phyloP scores from a whole-genome alignment of 2,888 invertebrate species.

The Limnephilus rhombicus region DNA sequence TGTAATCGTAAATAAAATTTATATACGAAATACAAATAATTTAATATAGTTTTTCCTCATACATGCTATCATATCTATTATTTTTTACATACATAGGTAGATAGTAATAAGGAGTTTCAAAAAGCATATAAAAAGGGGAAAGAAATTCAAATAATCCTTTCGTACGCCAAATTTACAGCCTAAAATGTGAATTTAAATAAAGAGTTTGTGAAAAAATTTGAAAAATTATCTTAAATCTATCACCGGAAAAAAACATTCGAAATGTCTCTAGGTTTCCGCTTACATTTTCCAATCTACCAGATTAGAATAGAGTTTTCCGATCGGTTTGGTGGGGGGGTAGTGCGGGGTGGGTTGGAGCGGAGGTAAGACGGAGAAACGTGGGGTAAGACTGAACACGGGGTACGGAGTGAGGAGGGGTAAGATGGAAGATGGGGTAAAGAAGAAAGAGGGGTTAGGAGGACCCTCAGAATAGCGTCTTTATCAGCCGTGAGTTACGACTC shows the following conservation, averaged over 20 bases:
- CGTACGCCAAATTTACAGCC: neutral
- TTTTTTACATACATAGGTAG: neutral
- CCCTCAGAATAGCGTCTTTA: conserved; percentile 53
- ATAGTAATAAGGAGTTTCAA: neutral
- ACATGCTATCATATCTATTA: neutral
- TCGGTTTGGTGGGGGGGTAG: conserved; percentile 4
- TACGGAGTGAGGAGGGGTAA: neutral
- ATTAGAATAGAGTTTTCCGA: conserved; percentile 46
- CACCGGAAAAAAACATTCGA: conserved; percentile 39
- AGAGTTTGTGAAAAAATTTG: conserved; percentile 5
- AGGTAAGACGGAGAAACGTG: neutral
- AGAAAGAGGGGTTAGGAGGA: conserved; percentile 8
- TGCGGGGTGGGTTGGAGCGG: neutral
- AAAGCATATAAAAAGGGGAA: neutral
- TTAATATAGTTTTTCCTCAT: too few species aligned
- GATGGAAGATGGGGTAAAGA: neutral
- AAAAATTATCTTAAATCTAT: conserved; percentile 38
- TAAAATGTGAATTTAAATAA: conserved; percentile 5
- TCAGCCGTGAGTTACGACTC: conserved; percentile 62
- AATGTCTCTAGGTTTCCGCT: conserved; percentile 29
- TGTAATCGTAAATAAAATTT: too few species aligned
- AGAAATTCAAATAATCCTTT: neutral
- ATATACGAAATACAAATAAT: too few species aligned
- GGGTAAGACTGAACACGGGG: neutral
- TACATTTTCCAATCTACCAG: conserved; percentile 44